Evolutionary conservation across 2,888 invertebrate species (phyloP).

Genomic region (Ophion ventricosus): DNA sequence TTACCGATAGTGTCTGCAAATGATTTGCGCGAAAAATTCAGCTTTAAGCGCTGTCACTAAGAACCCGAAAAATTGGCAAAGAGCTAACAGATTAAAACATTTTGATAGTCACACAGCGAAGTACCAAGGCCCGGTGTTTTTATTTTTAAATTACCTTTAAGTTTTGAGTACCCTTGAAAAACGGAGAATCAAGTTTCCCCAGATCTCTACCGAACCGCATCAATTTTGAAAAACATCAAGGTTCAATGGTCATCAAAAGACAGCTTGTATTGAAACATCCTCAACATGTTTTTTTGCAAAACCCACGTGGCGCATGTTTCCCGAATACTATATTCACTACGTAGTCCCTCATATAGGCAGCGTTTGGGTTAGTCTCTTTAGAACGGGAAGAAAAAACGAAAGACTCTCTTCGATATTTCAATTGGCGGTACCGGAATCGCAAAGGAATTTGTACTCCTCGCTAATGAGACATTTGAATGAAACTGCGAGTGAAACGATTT

Average conservation of each 20-base stretch:
- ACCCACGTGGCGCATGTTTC: neutral
- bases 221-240: neutral
- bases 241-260: neutral
- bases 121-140: no score
- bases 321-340: neutral
- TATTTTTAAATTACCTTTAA: no score
- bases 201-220: neutral
- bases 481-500: constrained; percentile 8
- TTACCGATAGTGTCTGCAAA: no score
- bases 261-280: neutral
- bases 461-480: neutral
- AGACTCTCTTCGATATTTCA: neutral
- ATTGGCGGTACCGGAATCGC: neutral
- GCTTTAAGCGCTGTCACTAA: no score
- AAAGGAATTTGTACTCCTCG: neutral
- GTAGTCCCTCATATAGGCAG: neutral
- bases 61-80: no score
- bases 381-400: neutral
- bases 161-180: no score
- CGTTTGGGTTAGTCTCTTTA: neutral
- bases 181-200: neutral
- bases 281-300: neutral
- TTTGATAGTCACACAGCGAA: no score
- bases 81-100: no score
- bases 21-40: no score